Evolutionary conservation across 2,113 vertebrate species (phyloP).

Genomic region (Silurus glanis): DNA sequence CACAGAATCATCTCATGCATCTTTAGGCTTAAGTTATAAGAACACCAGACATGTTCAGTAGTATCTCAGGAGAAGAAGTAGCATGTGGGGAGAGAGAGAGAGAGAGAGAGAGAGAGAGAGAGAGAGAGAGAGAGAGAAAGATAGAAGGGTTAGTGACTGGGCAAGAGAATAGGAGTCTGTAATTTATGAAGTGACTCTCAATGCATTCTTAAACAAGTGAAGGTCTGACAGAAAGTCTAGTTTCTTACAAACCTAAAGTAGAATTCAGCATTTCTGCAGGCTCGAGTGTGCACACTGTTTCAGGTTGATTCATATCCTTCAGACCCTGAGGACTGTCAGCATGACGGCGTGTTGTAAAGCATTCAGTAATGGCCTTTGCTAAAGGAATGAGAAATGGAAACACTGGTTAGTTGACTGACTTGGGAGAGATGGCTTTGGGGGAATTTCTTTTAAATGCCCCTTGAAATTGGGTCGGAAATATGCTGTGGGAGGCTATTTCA

Average conservation of each 20-base stretch:
- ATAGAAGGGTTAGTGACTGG: neutral
- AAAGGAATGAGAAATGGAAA: constrained; percentile 36
- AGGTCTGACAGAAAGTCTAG: constrained; percentile 40
- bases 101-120: neutral
- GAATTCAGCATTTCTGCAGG: constrained; percentile 53
- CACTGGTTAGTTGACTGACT: constrained; percentile 37
- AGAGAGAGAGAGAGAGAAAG: neutral
- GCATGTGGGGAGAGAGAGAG: constrained; percentile 32
- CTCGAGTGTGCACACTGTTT: constrained; percentile 47
- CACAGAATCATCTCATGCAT: too few species aligned
- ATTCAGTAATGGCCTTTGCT: constrained; percentile 40
- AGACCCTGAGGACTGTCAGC: constrained; percentile 46
- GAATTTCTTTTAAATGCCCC: neutral
- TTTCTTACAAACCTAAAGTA: constrained; percentile 57
- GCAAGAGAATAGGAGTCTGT: constrained; percentile 58
- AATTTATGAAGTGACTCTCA: constrained; percentile 33
- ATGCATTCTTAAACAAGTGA: constrained; percentile 4
- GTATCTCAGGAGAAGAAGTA: too few species aligned
- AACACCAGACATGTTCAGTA: too few species aligned
- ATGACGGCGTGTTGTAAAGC: constrained; percentile 44
- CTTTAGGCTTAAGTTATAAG: too few species aligned
- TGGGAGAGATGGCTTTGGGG: constrained; percentile 29
- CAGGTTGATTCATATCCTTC: constrained; percentile 57
- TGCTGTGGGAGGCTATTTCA: constrained; percentile 33
- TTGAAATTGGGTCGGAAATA: constrained; percentile 10